Base-by-base conservation (phyloP, 2,113 vertebrate genomes). In the Thermophis baileyi region DNA sequence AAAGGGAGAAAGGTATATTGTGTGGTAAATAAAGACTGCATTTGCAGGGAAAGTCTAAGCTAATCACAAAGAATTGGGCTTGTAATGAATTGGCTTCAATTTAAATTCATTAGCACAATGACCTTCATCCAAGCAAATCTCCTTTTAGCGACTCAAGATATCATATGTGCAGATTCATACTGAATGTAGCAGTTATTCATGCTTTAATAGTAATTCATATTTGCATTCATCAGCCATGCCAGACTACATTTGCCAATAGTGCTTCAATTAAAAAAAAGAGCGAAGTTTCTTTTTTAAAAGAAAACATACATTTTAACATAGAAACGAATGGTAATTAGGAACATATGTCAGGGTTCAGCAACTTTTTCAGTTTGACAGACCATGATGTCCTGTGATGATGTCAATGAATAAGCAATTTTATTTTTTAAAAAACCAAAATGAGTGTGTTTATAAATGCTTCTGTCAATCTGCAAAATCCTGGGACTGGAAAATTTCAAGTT, bases 151-250 rank as follows among this genome's bases (percentile, higher is more conserved):
- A 96, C 85, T 89, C 47, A 69, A 25, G 94, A 88, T 93, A 94
- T 90, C 30, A 16, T 69, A 35, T 35, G 91, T 90, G 16, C 3
- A 92, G 35, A 95, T 96, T 93, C 30, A 53, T 93, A 95, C 92
- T 89, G 88, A 92, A 18, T 89, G n/a, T 16, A 94, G n/a, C 18
- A 95, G n/a, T 55, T 92, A 94, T 95, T 95, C 0, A 44, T 94
- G 93, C 90, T 96, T 96, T 93, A 95, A 96, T 94, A 96, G 91
- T 95, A 93, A 95, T 95, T 96, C 47, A 69, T 91, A 86, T 93
- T 92, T 93, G 22, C 89, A 89, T 44, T 94, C 30, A 95, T 94
- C 89, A 94, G 54, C 10, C 92, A 0, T 85, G 11, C 85, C 86
- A 11, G 87, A 94, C 96, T 94, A 89, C 1, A 91, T 94, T 95